Base-by-base conservation (phyloP, 2,113 vertebrate genomes). In the Dolichotis patagonum region DNA sequence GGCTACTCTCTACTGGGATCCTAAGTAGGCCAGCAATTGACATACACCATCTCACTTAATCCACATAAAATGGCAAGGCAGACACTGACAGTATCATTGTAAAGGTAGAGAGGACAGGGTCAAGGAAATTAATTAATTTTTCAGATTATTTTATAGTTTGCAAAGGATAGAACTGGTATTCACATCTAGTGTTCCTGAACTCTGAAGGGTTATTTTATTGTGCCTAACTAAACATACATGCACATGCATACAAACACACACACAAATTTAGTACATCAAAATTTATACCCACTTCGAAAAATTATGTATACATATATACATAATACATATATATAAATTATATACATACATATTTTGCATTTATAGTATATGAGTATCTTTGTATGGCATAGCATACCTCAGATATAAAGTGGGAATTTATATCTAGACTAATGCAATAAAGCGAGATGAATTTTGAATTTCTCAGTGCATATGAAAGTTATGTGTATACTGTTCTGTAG, bases 181-280 rank as follows among this genome's bases (percentile, higher is more conserved):
- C 17, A 71, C 73, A 83, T 60, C 7, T 4, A 43, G 7, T 2
- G 3, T 4, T 89, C 3, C 84, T 58, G 7, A 67, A 85, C 22
- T 85, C 22, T 4, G 58, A 82, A 89, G 1, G 32, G 32, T 20
- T 46, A 0, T 85, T 83, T 43, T 52, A 54, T 12, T 65, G 30
- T 35, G 32, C 12, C 46, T 83, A 38, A 85, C 3, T 58, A 54
- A 7, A 30, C 4, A 2, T 0, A 35, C 16, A 9, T 24, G 1
- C 0, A 35, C 20, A 9, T 32, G 71, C 24, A 30, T 4, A 1
- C 32, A 78, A 24, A 30, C 5, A 1, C 1, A 30, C 0, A 24
- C 20, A 9, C n/a, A 71, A 22, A 60, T 28, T 49, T 58, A 77
- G 24, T n/a, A 62, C 3, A 41, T 35, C 30, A 6, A 7, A 1